Percentiles rank a stretch among this genome's conserved stretches.
These are phyloP conservation scores for Sycophila sp. DNA, from an alignment of 1,140 invertebrate species.

Conservation along the genomic window DNA sequence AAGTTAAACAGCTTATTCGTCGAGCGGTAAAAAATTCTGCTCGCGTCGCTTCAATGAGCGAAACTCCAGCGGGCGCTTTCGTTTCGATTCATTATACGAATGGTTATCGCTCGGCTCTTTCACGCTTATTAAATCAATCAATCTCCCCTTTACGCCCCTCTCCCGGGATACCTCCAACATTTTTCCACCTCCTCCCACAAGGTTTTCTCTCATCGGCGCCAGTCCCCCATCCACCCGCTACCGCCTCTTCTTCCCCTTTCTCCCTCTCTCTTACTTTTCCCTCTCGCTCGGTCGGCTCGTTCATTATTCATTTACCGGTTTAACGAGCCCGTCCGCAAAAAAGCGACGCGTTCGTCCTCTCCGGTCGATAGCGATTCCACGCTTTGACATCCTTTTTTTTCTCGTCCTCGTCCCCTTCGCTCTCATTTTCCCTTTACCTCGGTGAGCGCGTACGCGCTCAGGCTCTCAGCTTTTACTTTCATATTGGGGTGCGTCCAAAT, in stretches of 20 bases:
- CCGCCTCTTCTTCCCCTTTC: background rate
- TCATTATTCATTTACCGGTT: constrained; percentile 53
- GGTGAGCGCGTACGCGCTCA: too few relatives aligned
- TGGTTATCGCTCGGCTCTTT: constrained; percentile 1
- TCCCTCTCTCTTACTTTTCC: constrained; percentile 4
- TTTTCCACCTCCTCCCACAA: constrained; percentile 19
- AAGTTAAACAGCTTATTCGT: too few relatives aligned
- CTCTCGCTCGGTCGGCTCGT: constrained; percentile 36
- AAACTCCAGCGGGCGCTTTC: constrained; percentile 4
- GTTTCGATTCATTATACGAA: constrained; percentile 30
- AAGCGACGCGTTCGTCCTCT: constrained; percentile 39
- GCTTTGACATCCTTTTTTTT: constrained; percentile 33
- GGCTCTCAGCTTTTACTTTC: background rate
- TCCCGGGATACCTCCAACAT: constrained; percentile 6
- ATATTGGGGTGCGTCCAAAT: background rate
- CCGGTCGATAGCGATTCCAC: constrained; percentile 44
- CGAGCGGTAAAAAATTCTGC: background rate
- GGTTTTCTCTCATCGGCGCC: constrained; percentile 24
- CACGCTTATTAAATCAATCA: constrained; percentile 39
- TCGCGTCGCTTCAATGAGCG: background rate
- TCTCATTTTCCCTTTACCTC: too few relatives aligned
- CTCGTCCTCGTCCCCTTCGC: background rate
- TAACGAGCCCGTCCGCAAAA: constrained; percentile 46
- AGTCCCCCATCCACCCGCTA: too few relatives aligned
- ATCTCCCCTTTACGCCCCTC: constrained; percentile 16